Evolutionary conservation across 2,113 vertebrate species (phyloP), one percentile per base, ranked within the genome.

Genomic region (Ictidomys tridecemlineatus): DNA sequence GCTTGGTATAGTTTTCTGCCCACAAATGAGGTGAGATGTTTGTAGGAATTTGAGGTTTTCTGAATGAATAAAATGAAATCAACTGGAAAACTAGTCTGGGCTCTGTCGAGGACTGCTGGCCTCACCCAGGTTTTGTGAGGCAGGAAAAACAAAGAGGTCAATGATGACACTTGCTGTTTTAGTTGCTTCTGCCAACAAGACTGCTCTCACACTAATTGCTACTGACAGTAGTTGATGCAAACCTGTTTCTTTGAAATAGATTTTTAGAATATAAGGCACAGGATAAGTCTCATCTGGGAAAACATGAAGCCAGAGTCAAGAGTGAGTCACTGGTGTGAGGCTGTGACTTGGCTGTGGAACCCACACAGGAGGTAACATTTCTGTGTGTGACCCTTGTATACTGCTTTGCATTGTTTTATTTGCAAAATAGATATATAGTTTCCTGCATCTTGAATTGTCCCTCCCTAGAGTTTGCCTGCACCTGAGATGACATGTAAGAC

Each of bases 111-210:
- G 32, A 16, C 34, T n/a, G 34, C 14, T 69, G 37, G 83, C 74
- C 39, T 82, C 65, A 13, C 42, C 63, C 8, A 6, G 56, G 74
- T 39, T 63, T 51, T 7, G 22, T 56, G 79, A 83, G 39, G 73
- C 61, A 72, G 39, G 53, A 45, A 67, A 42, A 67, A 91, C 37
- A 48, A 77, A 45, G n/a, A 69, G 26, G 67, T 20, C 28, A n/a
- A 9, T 10, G 1, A 72, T 48, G 74, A 70, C 16, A 7, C 32
- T 45, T 51, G 34, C 39, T 70, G 90, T 42, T 13, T 67, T 24
- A 37, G 2, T 20, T 34, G 26, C 53, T 79, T 93, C 85, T 51
- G 69, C 88, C 73, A 42, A 77, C 45, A 85, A 74, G 91, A 92
- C 37, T 32, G 34, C 20, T 80, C 56, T 70, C 51, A 79, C 58